Percentiles rank a stretch among this genome's conserved stretches.
phyloP scores from a whole-genome alignment of 2,888 invertebrate species.

The Acrobasis consociella region DNA sequence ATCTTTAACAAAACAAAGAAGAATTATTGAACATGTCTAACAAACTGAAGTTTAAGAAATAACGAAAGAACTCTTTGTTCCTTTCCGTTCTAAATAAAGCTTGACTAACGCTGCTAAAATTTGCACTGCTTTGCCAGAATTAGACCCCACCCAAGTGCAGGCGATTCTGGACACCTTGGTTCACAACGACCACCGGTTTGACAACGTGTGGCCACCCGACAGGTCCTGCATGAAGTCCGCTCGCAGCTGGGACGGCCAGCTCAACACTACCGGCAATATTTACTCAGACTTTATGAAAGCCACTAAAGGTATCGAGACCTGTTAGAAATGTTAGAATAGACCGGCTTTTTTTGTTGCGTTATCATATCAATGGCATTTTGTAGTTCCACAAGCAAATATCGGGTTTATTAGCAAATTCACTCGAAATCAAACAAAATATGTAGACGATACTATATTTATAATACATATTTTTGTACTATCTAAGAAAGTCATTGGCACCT shows the following conservation, averaged over 20 bases:
- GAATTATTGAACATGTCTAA: too few species aligned
- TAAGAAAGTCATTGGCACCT: not conserved
- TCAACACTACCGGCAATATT: slow-evolving; percentile 59
- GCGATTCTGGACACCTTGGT: slow-evolving; percentile 71
- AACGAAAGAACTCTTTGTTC: too few species aligned
- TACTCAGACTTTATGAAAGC: slow-evolving; percentile 66
- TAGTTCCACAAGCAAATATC: not conserved
- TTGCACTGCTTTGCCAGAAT: slow-evolving; percentile 67
- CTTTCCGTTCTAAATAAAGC: not conserved
- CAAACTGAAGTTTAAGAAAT: too few species aligned
- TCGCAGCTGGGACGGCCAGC: slow-evolving; percentile 64
- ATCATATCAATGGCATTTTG: not conserved
- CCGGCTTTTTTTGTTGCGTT: slow-evolving; percentile 38
- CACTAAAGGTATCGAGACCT: slow-evolving; percentile 67
- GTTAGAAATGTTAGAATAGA: slow-evolving; percentile 56
- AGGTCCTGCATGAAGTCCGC: slow-evolving; percentile 47
- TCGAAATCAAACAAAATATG: not conserved
- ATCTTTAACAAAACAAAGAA: not conserved
- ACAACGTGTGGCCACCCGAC: slow-evolving; percentile 67
- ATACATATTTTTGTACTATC: not conserved
- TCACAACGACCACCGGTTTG: slow-evolving; percentile 62
- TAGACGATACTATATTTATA: too few species aligned
- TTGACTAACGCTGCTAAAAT: slow-evolving; percentile 62
- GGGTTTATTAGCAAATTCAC: not conserved
- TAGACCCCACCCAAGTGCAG: slow-evolving; percentile 72